Conservation (phyloP, 2,888 invertebrate species). For the Anodontia alba region DNA sequence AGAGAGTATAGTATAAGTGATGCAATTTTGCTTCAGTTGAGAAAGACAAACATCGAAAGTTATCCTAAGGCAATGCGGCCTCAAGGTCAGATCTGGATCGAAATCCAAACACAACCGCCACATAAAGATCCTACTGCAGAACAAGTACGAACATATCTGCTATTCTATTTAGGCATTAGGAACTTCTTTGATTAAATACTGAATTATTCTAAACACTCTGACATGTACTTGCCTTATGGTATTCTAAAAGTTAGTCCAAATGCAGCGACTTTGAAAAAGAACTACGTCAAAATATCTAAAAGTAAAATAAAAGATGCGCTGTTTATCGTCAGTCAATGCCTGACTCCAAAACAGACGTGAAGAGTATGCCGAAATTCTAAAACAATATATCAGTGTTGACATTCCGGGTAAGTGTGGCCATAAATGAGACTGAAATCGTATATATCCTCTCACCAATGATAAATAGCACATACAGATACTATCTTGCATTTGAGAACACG, state of each 20-base stretch:
- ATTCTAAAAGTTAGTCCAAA: not conserved
- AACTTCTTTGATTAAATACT: not conserved
- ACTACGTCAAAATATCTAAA: not conserved
- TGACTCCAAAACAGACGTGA: not conserved
- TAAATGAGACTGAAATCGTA: not conserved
- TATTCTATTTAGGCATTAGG: not conserved
- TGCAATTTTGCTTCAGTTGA: not conserved
- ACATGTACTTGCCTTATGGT: not conserved
- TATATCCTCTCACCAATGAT: not conserved
- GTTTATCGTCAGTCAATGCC: not conserved
- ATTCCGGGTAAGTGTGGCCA: not conserved
- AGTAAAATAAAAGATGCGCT: not conserved
- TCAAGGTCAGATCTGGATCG: not conserved
- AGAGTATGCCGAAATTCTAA: not conserved
- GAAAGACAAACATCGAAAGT: not conserved
- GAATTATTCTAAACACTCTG: not conserved
- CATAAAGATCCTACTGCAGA: too few species aligned
- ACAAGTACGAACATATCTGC: not conserved
- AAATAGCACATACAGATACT: not conserved
- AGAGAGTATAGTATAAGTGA: not conserved
- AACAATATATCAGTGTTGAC: not conserved
- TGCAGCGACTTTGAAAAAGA: not conserved
- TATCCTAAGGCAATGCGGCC: not conserved
- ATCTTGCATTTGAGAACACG: not conserved
- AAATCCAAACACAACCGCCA: not conserved